These are phyloP conservation scores for Aplidium turbinatum DNA, from an alignment of 23 tunicate species.

Conservation along the genomic window DNA sequence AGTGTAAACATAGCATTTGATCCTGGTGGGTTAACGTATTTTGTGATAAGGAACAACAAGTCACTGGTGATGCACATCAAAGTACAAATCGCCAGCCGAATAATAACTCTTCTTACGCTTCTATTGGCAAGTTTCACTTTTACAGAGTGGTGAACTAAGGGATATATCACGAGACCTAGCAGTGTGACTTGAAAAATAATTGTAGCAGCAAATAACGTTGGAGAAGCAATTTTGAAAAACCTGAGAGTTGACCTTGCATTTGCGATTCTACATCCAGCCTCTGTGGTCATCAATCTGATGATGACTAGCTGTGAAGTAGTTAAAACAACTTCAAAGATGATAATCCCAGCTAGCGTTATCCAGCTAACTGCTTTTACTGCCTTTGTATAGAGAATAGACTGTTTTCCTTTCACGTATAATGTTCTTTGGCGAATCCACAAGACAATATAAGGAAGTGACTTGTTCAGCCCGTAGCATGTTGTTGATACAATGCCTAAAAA, in stretches of 20 bases:
- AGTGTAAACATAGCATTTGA: neutral
- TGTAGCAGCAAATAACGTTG: slow-evolving; percentile 15
- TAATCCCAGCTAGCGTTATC: slow-evolving; percentile 6
- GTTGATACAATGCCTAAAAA: neutral
- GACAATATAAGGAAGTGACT: slow-evolving; percentile 14
- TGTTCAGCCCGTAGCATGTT: neutral
- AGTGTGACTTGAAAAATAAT: slow-evolving; percentile 3
- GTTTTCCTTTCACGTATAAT: neutral
- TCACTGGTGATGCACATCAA: slow-evolving; percentile 22
- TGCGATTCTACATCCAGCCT: slow-evolving; percentile 6
- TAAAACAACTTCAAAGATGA: slow-evolving; percentile 3
- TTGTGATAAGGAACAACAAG: slow-evolving; percentile 15
- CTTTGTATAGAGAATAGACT: neutral
- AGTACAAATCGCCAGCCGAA: slow-evolving; percentile 24
- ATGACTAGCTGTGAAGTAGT: neutral
- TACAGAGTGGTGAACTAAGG: neutral
- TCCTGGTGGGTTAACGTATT: slow-evolving; percentile 1
- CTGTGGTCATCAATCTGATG: slow-evolving; percentile 1
- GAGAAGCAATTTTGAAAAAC: slow-evolving; percentile 13
- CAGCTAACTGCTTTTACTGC: neutral
- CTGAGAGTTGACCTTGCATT: neutral
- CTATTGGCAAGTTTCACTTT: neutral
- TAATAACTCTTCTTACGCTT: neutral
- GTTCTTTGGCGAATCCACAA: slow-evolving; percentile 32
- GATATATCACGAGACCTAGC: slow-evolving; percentile 27